A percentile compares a stretch with the other conserved stretches of the same genome.
Evolutionary conservation across 2,888 invertebrate species (phyloP).

Genomic region (Acronicta alni): DNA sequence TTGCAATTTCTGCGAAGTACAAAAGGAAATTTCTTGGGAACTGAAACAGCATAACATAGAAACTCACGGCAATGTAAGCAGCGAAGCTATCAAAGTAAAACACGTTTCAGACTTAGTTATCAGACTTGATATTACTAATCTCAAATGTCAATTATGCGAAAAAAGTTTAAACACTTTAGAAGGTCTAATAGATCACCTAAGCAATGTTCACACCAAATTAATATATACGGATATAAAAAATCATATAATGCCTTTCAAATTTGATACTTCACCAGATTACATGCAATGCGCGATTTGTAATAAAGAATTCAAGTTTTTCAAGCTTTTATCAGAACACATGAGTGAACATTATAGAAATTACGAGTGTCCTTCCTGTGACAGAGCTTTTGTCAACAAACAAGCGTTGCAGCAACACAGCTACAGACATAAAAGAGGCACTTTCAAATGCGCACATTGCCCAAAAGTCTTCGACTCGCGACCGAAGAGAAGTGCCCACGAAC

Average conservation of each 20-base stretch:
- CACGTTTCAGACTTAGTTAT: constrained; percentile 60
- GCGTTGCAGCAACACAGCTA: constrained; percentile 57
- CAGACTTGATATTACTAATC: constrained; percentile 72
- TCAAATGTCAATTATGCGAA: constrained; percentile 70
- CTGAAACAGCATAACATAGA: constrained; percentile 61
- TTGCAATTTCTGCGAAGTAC: constrained; percentile 58
- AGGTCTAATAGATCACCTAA: constrained; percentile 64
- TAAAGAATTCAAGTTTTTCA: constrained; percentile 67
- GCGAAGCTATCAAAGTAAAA: constrained; percentile 46
- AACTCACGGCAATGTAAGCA: constrained; percentile 34
- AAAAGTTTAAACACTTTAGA: constrained; percentile 60
- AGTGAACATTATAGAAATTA: constrained; percentile 75
- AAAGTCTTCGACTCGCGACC: constrained; percentile 74
- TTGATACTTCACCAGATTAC: constrained; percentile 29
- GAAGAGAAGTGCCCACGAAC: constrained; percentile 70
- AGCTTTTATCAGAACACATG: constrained; percentile 74
- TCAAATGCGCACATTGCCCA: constrained; percentile 70
- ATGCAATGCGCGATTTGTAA: constrained; percentile 69
- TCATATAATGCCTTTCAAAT: too few relatives aligned
- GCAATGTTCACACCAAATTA: constrained; percentile 57
- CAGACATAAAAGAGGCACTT: constrained; percentile 54
- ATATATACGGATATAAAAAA: constrained; percentile 59
- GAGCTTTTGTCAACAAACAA: constrained; percentile 66
- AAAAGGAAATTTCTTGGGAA: constrained; percentile 41
- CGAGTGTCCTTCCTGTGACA: constrained; percentile 69